A percentile compares a stretch with the other conserved stretches of the same genome.
Evolutionary conservation across 1,140 invertebrate genomes (phyloP).

Genomic region (Choristoneura fumiferana): DNA sequence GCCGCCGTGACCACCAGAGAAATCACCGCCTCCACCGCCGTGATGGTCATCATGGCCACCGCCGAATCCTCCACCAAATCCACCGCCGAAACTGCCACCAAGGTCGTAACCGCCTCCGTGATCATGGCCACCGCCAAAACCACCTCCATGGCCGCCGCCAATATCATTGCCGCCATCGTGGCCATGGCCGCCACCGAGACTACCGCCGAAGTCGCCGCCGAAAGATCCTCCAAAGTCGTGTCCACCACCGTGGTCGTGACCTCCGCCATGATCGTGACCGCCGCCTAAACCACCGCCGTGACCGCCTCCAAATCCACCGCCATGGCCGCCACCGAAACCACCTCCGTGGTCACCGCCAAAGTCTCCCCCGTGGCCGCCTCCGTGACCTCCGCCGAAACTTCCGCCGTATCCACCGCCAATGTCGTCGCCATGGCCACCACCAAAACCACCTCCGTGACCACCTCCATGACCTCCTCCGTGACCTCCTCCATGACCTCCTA

Average conservation of each 20-base stretch:
- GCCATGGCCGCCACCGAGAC: slow-evolving; percentile 34
- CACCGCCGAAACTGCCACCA: slow-evolving; percentile 20
- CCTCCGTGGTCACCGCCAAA: slow-evolving; percentile 15
- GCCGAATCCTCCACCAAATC: slow-evolving; percentile 23
- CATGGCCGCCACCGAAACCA: slow-evolving; percentile 20
- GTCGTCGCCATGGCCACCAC: slow-evolving; percentile 28
- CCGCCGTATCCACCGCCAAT: slow-evolving; percentile 30
- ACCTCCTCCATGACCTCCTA: background rate
- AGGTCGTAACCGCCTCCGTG: slow-evolving; percentile 7
- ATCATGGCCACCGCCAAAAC: slow-evolving; percentile 19
- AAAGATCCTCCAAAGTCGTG: slow-evolving; percentile 23
- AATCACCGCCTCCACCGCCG: slow-evolving; percentile 13
- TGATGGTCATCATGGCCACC: slow-evolving; percentile 33
- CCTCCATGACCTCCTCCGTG: slow-evolving; percentile 23
- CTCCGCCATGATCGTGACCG: slow-evolving; percentile 28
- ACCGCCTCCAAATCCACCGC: slow-evolving; percentile 33
- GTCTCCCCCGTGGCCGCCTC: slow-evolving; percentile 35
- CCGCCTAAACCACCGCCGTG: slow-evolving; percentile 28
- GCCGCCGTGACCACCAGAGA: slow-evolving; percentile 23
- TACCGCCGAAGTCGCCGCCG: slow-evolving; percentile 32
- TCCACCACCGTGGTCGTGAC: slow-evolving; percentile 28
- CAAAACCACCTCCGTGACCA: slow-evolving; percentile 31
- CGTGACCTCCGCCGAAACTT: slow-evolving; percentile 37
- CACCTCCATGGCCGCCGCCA: slow-evolving; percentile 23
- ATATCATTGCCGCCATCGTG: slow-evolving; percentile 29